These are phyloP conservation scores for Drosophila pegasa DNA, from an alignment of 2,888 invertebrate genomes.

Conservation along the genomic window DNA sequence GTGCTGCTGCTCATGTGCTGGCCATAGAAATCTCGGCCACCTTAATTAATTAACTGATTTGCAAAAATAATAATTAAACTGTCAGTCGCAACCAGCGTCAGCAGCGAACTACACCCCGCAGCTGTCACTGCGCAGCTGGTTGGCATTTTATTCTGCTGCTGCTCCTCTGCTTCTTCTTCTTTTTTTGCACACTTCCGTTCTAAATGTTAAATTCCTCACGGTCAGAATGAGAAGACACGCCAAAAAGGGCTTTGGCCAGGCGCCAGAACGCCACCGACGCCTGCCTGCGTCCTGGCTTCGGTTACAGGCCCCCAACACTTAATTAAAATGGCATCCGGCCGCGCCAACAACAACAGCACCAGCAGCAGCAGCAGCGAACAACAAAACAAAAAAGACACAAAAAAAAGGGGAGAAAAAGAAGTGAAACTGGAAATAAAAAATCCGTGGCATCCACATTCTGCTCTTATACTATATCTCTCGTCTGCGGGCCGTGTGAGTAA, in stretches of 20 bases:
- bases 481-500: constrained; percentile 64
- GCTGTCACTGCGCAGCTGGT: constrained; percentile 51
- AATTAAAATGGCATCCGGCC: constrained; percentile 75
- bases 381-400: constrained; percentile 6
- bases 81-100: constrained; percentile 61
- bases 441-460: constrained; percentile 44
- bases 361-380: constrained; percentile 16
- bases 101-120: constrained; percentile 29
- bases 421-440: constrained; percentile 15
- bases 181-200: constrained; percentile 51
- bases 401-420: constrained; percentile 15
- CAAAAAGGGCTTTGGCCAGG: constrained; percentile 51
- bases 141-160: constrained; percentile 16
- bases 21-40: constrained; percentile 43
- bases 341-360: constrained; percentile 39
- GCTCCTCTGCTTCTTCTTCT: constrained; percentile 16
- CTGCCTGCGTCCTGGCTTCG: constrained; percentile 38
- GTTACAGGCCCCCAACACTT: constrained; percentile 68
- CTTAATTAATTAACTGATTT: constrained; percentile 72
- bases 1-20: constrained; percentile 21
- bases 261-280: constrained; percentile 43
- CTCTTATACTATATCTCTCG: constrained; percentile 11
- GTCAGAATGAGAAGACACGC: constrained; percentile 52
- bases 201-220: constrained; percentile 62
- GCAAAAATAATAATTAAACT: constrained; percentile 74